Evolutionary conservation across 2,113 vertebrate genomes (phyloP), one percentile per base, ranked within the genome.

Genomic region (Pycnonotus jocosus): DNA sequence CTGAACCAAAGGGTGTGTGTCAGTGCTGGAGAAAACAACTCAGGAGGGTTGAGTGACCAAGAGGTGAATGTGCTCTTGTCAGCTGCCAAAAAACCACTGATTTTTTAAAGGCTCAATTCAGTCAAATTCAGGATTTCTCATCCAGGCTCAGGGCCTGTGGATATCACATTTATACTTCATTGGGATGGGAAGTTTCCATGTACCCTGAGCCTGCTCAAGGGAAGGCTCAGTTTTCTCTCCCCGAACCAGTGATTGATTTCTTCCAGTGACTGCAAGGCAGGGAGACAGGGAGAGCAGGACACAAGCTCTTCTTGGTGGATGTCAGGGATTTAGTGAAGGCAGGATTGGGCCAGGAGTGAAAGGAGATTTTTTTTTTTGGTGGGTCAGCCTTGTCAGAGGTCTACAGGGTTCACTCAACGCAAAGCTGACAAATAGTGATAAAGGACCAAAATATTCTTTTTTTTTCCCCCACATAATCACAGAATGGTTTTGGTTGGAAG

Each of bases 21-120:
- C 50, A 45, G 11, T 21, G 54, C 22, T 77, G 62, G 48, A 70
- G 58, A 85, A 95, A 91, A 85, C 53, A 73, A 28, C 25, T 21
- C 14, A 62, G 56, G 15, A 87, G n/a, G 27, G 21, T 1, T 65
- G 73, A 91, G 54, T 17, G 50, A 69, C 42, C 44, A 61, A 51
- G 37, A 68, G 48, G 38, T 50, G 42, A 84, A 86, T 0, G 3
- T 31, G 24, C 23, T 83, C 8, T 85, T 73, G 30, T 42, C 42
- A 78, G 35, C 33, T 74, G 30, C 19, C 30, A 62, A 68, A 54
- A 73, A 71, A 47, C 0, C n/a, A 27, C 33, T 56, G 53, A 31
- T 12, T 42, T 42, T 51, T 65, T 12, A 47, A 70, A 70, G 47
- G 5, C 23, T 7, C 7, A 6, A 1, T 25, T 64, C 0, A 0